A percentile compares a stretch with the other conserved stretches of the same genome.
Evolutionary conservation across 2,797 vertebrate species (phyloP).

Genomic region (Sebastes hubbsi): DNA sequence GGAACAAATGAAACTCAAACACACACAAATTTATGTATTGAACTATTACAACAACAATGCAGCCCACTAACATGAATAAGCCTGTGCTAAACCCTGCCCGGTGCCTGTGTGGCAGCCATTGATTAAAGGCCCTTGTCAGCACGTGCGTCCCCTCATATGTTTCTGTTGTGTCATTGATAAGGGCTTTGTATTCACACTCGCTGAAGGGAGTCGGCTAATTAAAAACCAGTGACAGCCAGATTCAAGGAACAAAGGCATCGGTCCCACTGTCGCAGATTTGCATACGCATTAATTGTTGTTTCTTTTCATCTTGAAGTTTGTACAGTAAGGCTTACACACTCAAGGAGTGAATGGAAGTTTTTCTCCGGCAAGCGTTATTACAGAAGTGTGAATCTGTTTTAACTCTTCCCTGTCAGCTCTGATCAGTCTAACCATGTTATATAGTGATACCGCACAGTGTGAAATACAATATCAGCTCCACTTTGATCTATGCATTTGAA

Average conservation of each 20-base stretch:
- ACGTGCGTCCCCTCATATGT: constrained; percentile 64
- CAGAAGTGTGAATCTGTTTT: background rate
- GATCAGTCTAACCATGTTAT: background rate
- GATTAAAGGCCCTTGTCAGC: constrained; percentile 77
- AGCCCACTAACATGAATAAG: constrained; percentile 40
- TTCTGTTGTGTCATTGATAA: constrained; percentile 79
- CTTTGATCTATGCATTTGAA: background rate
- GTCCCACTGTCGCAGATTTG: constrained; percentile 65
- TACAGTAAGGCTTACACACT: constrained; percentile 42
- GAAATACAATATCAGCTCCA: background rate
- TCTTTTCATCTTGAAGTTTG: constrained; percentile 54
- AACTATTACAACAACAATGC: constrained; percentile 35
- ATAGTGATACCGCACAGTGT: background rate
- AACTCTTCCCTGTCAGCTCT: background rate
- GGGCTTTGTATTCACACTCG: constrained; percentile 66
- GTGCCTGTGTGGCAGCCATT: constrained; percentile 66
- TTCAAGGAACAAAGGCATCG: constrained; percentile 58
- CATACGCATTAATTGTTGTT: constrained; percentile 62
- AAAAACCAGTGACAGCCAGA: constrained; percentile 72
- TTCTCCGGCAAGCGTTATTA: background rate
- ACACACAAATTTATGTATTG: constrained; percentile 1
- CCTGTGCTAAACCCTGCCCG: constrained; percentile 37
- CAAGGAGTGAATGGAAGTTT: constrained; percentile 13
- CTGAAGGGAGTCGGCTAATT: constrained; percentile 75
- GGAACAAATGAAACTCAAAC: constrained; percentile 23